These are phyloP conservation scores for Fragum fragum DNA, from an alignment of 2,888 invertebrate species.

Conservation along the genomic window DNA sequence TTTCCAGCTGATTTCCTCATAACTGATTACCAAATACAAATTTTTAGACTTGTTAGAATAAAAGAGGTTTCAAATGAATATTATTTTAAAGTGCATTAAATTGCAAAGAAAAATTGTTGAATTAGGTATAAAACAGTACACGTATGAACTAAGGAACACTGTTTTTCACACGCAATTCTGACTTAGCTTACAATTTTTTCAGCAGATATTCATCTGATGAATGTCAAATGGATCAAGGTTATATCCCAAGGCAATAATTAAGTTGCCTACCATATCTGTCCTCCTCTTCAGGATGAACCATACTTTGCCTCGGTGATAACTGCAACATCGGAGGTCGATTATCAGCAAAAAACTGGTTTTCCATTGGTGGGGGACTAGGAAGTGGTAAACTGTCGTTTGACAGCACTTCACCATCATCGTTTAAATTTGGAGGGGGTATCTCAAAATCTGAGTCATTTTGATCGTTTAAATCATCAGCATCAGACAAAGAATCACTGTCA, in stretches of 20 bases:
- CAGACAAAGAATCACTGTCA: slow-evolving; percentile 74
- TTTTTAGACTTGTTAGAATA: too few species aligned
- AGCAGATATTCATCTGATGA: background rate
- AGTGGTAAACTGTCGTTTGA: slow-evolving; percentile 77
- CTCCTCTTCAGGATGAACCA: slow-evolving; percentile 41
- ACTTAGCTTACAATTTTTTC: background rate
- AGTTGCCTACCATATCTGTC: slow-evolving; percentile 56
- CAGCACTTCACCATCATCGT: slow-evolving; percentile 70
- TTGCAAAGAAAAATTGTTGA: too few species aligned
- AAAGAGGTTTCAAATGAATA: too few species aligned
- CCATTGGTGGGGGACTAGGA: slow-evolving; percentile 74
- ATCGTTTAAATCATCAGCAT: slow-evolving; percentile 59
- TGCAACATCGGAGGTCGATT: slow-evolving; percentile 59
- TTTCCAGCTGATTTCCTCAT: too few species aligned
- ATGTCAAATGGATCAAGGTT: background rate
- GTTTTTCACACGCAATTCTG: background rate
- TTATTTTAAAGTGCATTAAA: too few species aligned
- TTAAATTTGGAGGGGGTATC: slow-evolving; percentile 69
- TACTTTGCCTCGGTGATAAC: slow-evolving; percentile 62
- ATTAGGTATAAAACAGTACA: too few species aligned
- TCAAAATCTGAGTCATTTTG: slow-evolving; percentile 77
- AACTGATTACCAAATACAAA: too few species aligned
- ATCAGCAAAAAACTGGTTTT: slow-evolving; percentile 60
- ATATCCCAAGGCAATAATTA: background rate
- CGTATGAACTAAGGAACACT: too few species aligned